Evolutionary conservation across 1,140 invertebrate genomes (phyloP).

Genomic region (Lordiphosa collinella): DNA sequence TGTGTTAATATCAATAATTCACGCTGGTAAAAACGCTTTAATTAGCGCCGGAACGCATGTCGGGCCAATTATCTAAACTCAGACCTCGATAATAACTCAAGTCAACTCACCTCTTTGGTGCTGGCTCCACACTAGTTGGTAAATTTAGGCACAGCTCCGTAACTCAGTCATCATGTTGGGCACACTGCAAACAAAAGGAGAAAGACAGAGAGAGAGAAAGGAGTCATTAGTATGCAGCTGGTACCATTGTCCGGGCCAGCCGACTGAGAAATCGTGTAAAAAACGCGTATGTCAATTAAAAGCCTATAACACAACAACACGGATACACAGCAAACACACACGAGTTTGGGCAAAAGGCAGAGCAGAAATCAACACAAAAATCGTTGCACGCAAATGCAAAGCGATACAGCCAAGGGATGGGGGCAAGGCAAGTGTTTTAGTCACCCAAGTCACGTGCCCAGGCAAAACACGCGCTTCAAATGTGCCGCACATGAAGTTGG

Average conservation of each 20-base stretch:
- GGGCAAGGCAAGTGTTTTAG: conserved; percentile 21
- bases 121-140: conserved; percentile 25
- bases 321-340: conserved; percentile 13
- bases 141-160: conserved; percentile 41
- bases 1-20: conserved; percentile 60
- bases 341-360: conserved; percentile 31
- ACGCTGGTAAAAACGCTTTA: conserved; percentile 19
- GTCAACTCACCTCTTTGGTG: conserved; percentile 47
- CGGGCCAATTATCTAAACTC: conserved; percentile 60
- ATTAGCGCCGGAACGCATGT: conserved; percentile 56
- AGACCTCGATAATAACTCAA: conserved; percentile 49
- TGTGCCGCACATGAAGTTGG: conserved; percentile 32
- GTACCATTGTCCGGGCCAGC: conserved; percentile 11
- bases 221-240: conserved; percentile 61
- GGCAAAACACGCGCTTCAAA: conserved; percentile 54
- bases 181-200: conserved; percentile 34
- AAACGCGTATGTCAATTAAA: conserved; percentile 75
- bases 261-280: conserved; percentile 62
- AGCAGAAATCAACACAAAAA: conserved; percentile 52
- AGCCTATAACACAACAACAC: conserved; percentile 62
- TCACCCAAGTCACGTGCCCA: conserved; percentile 63
- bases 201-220: conserved; percentile 1
- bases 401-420: conserved; percentile 10
- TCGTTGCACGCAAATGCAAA: conserved; percentile 74
- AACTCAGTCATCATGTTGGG: conserved; percentile 24